Conservation (phyloP, 2,113 vertebrate species). For the Edolisoma coerulescens region DNA sequence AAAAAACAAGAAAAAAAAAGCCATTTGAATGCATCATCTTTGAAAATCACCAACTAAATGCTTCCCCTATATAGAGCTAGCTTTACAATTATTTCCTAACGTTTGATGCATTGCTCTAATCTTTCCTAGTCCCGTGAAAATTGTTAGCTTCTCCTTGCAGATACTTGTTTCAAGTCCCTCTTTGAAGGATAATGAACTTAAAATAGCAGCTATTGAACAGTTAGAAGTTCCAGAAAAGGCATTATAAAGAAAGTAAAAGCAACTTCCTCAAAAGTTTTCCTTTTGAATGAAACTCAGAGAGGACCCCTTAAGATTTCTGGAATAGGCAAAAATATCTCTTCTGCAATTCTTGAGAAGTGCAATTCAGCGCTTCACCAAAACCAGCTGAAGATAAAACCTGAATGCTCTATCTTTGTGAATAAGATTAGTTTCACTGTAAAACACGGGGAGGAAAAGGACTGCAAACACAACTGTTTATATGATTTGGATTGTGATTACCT, state of each 20-base stretch:
- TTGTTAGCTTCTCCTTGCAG: background rate
- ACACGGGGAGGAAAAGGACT: fast-evolving
- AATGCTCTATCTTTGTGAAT: background rate
- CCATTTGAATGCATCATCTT: background rate
- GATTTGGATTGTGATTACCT: background rate
- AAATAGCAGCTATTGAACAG: background rate
- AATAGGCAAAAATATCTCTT: background rate
- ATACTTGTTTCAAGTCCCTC: background rate
- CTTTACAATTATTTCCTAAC: background rate
- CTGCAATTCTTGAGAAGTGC: background rate
- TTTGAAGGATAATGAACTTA: background rate
- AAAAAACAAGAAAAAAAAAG: background rate
- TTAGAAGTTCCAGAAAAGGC: background rate
- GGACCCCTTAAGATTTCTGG: background rate
- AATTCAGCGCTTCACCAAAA: background rate
- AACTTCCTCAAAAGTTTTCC: background rate
- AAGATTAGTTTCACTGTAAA: background rate
- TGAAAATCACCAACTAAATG: background rate
- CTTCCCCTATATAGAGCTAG: background rate
- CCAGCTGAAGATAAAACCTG: background rate
- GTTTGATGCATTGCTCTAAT: background rate
- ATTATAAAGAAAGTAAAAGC: background rate
- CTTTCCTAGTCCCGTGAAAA: background rate
- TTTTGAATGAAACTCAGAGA: background rate
- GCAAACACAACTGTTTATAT: background rate